Conservation (phyloP, 2,888 invertebrate species). For the Hydraecia micacea region DNA sequence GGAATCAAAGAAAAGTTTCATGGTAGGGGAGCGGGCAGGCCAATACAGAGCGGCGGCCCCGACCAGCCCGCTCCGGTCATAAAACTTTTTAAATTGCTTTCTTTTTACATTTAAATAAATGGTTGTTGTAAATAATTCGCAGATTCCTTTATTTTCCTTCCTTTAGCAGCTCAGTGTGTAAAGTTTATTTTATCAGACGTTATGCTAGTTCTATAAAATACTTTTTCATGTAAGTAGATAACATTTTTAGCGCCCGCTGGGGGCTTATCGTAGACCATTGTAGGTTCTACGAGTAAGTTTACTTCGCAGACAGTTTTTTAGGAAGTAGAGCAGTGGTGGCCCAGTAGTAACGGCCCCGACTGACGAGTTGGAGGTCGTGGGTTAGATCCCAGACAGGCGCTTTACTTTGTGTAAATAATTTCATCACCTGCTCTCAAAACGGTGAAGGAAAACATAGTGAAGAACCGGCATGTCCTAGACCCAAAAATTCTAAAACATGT, state of each 20-base stretch:
- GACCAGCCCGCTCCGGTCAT: slow-evolving; percentile 44
- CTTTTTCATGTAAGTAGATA: slow-evolving; percentile 24
- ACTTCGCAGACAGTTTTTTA: neutral
- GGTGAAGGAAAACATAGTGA: too few species aligned
- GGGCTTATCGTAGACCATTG: neutral
- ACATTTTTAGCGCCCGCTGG: slow-evolving; percentile 10
- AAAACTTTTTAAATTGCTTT: slow-evolving; percentile 68
- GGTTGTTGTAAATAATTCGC: slow-evolving; percentile 63
- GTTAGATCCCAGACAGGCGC: neutral
- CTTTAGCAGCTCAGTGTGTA: slow-evolving; percentile 33
- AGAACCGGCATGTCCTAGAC: neutral
- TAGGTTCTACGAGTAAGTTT: neutral
- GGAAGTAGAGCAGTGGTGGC: neutral
- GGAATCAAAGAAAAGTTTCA: slow-evolving; percentile 49
- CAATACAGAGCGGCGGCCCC: slow-evolving; percentile 17
- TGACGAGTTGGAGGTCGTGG: neutral
- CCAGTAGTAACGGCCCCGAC: neutral
- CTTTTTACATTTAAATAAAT: slow-evolving; percentile 67
- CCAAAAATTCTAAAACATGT: neutral
- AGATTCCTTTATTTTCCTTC: slow-evolving; percentile 53
- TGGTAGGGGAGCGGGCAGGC: slow-evolving; percentile 34
- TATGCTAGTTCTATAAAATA: slow-evolving; percentile 46
- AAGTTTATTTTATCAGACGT: slow-evolving; percentile 45
- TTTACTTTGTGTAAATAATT: neutral
- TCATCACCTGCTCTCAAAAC: too few species aligned